Evolutionary conservation across 2,113 vertebrate species (phyloP), one percentile per base, ranked within the genome.

Genomic region (Platanista minor): DNA sequence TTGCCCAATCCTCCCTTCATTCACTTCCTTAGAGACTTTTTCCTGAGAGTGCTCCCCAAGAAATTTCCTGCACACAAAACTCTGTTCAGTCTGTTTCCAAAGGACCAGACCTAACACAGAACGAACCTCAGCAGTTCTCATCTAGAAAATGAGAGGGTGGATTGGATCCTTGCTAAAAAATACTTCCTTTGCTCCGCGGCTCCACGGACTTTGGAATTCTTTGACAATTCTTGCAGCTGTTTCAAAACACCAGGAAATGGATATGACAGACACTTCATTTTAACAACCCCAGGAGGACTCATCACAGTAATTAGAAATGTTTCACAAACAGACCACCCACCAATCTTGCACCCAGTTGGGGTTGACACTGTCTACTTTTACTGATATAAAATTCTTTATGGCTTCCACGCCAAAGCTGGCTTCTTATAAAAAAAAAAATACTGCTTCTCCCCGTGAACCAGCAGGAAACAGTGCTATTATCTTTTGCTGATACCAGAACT

Each of bases 291-390:
- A 96, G 96, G 82, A 97, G 94, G 94, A 96, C 74, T 87, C 66
- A 82, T 41, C 39, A n/a, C 52, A 89, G 71, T 89, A 96, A 96
- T 97, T 96, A 98, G 77, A 95, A 96, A 95, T 92, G 89, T 98
- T 98, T 97, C 77, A 74, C 85, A 94, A 95, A 97, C 88, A 97
- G 87, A 94, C 95, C 72, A 97, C 94, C 94, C 95, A 96, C 95
- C 97, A 94, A 97, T 97, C 43, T 72, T 94, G 90, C 57, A 66
- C 96, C 96, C 93, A 95, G 91, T 94, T 85, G 93, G 93, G 29
- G 69, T 91, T 95, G 62, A 93, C 46, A 83, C 66, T 78, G 46
- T 96, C 97, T 96, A 87, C 86, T 97, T 90, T 95, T 90, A 96
- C 87, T 93, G 61, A 85, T 89, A 83, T 46, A 93, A 85, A 97